phyloP scores from a whole-genome alignment of 2,888 invertebrate species.

The Neoaliturus tenellus region DNA sequence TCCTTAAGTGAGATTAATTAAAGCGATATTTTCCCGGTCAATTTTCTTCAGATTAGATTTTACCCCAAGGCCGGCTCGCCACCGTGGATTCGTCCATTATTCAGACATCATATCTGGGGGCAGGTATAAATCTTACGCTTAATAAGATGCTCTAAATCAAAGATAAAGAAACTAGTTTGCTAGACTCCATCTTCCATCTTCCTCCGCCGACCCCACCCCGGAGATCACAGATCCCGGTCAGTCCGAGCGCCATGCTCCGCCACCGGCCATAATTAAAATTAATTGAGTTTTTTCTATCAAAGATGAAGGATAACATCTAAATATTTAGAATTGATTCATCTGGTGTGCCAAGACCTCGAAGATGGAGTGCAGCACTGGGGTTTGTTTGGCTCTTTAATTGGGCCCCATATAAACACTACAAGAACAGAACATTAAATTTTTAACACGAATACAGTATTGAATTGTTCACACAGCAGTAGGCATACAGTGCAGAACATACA shows the following conservation, averaged over 20 bases:
- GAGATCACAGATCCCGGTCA: neutral
- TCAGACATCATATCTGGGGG: conserved; percentile 32
- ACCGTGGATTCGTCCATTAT: neutral
- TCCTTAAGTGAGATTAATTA: conserved; percentile 17
- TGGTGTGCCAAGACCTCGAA: neutral
- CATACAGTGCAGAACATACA: too few relatives aligned
- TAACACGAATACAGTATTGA: too few relatives aligned
- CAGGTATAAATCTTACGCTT: conserved; percentile 11
- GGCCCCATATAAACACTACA: too few relatives aligned
- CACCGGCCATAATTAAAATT: conserved; percentile 19
- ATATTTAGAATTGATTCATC: neutral
- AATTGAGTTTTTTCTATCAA: conserved; percentile 3
- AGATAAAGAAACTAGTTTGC: conserved; percentile 41
- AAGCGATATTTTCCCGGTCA: conserved; percentile 23
- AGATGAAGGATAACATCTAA: conserved; percentile 1
- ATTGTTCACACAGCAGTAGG: too few relatives aligned
- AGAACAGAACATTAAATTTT: too few relatives aligned
- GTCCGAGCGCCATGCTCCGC: neutral
- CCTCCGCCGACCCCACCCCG: neutral
- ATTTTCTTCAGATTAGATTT: conserved; percentile 28
- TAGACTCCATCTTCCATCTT: conserved; percentile 19
- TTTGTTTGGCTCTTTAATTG: neutral
- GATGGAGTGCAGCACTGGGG: neutral
- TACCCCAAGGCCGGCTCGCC: conserved; percentile 6
- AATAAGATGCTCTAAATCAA: conserved; percentile 27